Evolutionary conservation across 1,140 invertebrate species (phyloP).

Genomic region (Saccostrea glomerata): DNA sequence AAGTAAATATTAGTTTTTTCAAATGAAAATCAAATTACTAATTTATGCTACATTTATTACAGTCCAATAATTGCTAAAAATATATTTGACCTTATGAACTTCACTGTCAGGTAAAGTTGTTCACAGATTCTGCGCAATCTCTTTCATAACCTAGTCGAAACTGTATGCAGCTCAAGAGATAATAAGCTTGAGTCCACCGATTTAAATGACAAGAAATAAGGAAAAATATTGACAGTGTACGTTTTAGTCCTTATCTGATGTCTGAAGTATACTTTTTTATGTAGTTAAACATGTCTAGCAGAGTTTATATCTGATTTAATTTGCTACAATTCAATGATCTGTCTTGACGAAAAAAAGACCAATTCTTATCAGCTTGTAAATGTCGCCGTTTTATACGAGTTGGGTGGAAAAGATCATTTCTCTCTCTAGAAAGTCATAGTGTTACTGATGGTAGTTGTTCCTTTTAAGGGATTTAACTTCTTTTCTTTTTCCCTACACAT

Average conservation of each 20-base stretch:
- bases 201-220: conserved; percentile 32
- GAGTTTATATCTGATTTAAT: conserved; percentile 16
- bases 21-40: neutral
- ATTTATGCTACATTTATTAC: neutral
- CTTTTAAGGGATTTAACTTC: too few species aligned
- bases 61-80: neutral
- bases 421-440: neutral
- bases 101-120: neutral
- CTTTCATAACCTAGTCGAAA: neutral
- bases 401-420: neutral
- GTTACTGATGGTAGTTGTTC: neutral
- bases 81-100: conserved; percentile 13
- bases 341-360: neutral
- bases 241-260: conserved; percentile 1
- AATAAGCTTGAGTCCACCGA: neutral
- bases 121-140: neutral
- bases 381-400: neutral
- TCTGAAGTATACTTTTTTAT: conserved; percentile 1
- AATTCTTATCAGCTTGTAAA: neutral
- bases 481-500: too few species aligned
- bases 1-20: neutral
- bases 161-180: neutral
- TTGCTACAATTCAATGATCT: conserved; percentile 34
- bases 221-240: conserved; percentile 3
- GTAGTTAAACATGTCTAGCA: neutral